These are phyloP conservation scores for Microcebus jonahi DNA, from an alignment of 2,113 vertebrate species.

Conservation along the genomic window DNA sequence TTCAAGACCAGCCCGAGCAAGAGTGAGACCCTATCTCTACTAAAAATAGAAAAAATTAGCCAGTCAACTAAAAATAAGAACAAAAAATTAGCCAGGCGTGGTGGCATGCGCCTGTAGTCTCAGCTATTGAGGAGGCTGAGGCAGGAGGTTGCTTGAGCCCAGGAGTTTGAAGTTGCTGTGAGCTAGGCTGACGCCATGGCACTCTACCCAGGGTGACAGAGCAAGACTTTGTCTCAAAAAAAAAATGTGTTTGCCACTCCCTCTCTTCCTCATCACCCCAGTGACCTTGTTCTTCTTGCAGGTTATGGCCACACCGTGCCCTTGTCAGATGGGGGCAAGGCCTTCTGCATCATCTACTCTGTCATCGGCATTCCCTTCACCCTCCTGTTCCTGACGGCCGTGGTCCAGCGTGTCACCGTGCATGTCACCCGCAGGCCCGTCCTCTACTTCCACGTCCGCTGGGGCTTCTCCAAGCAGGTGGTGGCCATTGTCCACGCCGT, in stretches of 20 bases:
- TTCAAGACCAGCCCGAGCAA: too few species aligned
- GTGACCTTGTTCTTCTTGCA: constrained; percentile 70
- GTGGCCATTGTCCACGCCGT: constrained; percentile 93
- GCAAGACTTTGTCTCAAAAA: too few species aligned
- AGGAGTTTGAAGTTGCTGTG: too few species aligned
- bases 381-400: constrained; percentile 96
- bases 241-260: background rate
- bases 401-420: constrained; percentile 96
- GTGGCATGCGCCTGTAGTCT: too few species aligned
- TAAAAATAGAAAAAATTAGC: too few species aligned
- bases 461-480: constrained; percentile 93
- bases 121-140: too few species aligned
- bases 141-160: too few species aligned
- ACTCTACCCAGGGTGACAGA: too few species aligned
- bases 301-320: constrained; percentile 98
- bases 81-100: too few species aligned
- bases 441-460: constrained; percentile 91
- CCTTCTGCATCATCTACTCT: constrained; percentile 97
- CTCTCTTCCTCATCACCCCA: background rate
- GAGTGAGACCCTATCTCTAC: too few species aligned
- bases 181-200: too few species aligned
- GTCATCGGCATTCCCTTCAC: constrained; percentile 98
- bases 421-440: constrained; percentile 92
- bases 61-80: too few species aligned
- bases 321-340: constrained; percentile 95